Evolutionary conservation across 2,113 vertebrate species (phyloP), one percentile per base, ranked within the genome.

Genomic region (Galbula dea): DNA sequence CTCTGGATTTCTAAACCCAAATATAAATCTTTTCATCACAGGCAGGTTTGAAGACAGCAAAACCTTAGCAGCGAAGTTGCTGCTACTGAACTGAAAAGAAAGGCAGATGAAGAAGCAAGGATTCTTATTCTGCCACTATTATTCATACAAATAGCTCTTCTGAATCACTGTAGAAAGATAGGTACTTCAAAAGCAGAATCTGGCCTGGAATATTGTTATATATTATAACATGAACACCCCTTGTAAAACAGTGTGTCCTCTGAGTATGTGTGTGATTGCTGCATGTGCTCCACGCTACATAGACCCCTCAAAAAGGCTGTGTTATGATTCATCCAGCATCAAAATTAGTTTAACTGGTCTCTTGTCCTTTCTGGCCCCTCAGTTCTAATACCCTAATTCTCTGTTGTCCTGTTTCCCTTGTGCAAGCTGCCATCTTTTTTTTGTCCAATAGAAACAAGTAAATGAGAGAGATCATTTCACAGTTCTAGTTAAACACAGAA

Each of bases 1-100:
- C 95, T 97, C 85, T 73, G 71, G 87, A 95, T 96, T 96, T 93
- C 95, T 97, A 96, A 94, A 94, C 30, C 54, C 86, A 92, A 94
- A 95, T 86, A 86, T 85, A 93, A 95, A 96, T 92, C 74, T 90
- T 90, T 91, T 93, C 45, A 93, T 83, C 78, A 34, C 26, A 54
- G 95, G 62, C 85, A 93, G 82, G 39, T 95, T 66, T 96, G 75
- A 95, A 51, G 37, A 88, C 32, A 83, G 71, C 73, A 89, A 92
- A 96, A 91, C 17, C 83, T 93, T 69, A 87, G 48, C 5, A 15
- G 21, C 49, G 67, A 76, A 63, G 82, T 88, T 91, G 81, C 91
- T 95, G 76, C 58, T 82, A 51, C 74, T 58, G 61, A 83, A 52
- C 59, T 30, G 45, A 89, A 93, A 68, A 91, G 90, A 89, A 78